Conservation (phyloP, 2,113 vertebrate species). For the Cheirogaleus medius region DNA sequence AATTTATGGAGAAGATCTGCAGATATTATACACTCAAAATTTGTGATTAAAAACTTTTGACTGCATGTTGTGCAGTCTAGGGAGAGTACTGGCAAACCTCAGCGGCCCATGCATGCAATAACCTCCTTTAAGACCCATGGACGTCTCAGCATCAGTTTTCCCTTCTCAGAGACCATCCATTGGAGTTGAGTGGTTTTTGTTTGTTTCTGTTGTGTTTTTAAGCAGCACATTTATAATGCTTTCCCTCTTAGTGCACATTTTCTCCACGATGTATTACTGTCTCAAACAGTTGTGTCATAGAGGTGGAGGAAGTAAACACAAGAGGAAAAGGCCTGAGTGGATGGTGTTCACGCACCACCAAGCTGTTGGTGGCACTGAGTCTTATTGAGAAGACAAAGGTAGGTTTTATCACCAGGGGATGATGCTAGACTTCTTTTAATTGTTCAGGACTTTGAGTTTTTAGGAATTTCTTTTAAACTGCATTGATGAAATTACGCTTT, state of each 20-base stretch:
- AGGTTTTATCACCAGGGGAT: background rate
- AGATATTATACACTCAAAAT: background rate
- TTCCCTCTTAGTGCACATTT: slow-evolving; percentile 7
- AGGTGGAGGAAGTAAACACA: background rate
- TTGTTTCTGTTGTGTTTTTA: slow-evolving; percentile 17
- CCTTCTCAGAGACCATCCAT: slow-evolving; percentile 30
- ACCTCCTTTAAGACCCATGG: background rate
- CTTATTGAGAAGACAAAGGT: background rate
- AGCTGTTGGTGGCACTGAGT: background rate
- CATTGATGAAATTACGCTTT: background rate
- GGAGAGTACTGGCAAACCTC: background rate
- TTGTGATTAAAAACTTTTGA: background rate
- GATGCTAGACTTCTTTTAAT: background rate
- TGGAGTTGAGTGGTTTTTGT: background rate
- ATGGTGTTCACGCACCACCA: background rate
- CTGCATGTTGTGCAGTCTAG: background rate
- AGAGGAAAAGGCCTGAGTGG: background rate
- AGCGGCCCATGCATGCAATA: background rate
- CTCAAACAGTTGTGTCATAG: slow-evolving; percentile 40
- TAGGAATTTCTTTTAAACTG: background rate
- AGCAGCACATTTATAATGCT: background rate
- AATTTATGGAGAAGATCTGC: background rate
- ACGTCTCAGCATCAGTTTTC: background rate
- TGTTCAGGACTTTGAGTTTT: background rate
- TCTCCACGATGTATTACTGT: slow-evolving; percentile 10